Conservation (phyloP, 2,797 vertebrate genomes). For the Argya squamiceps region DNA sequence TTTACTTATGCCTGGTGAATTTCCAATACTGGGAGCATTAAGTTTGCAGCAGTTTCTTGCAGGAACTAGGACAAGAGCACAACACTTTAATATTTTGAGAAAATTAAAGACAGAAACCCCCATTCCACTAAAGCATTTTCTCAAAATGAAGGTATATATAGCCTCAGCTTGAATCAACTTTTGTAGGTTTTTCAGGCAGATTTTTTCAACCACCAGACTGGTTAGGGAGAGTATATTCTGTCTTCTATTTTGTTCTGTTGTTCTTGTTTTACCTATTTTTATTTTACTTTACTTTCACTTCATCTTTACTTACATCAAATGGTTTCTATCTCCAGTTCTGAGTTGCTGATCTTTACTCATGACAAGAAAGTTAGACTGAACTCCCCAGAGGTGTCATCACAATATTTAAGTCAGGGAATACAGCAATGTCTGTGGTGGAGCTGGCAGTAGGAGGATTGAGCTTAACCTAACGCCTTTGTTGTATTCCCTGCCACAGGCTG, state of each 20-base stretch:
- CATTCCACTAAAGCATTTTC: neutral
- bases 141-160: neutral
- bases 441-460: neutral
- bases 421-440: rapidly evolving
- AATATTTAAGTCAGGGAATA: neutral
- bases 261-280: neutral
- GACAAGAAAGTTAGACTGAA: neutral
- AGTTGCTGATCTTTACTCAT: neutral
- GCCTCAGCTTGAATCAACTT: neutral
- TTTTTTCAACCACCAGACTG: neutral
- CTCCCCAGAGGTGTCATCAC: neutral
- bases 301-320: neutral
- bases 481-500: neutral
- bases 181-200: neutral
- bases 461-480: neutral
- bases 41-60: neutral
- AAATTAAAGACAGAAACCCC: neutral
- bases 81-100: neutral
- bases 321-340: neutral
- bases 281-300: neutral
- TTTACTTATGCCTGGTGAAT: neutral
- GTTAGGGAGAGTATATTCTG: neutral
- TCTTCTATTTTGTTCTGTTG: neutral
- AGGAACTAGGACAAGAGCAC: neutral
- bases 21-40: neutral